A percentile compares a stretch with the other conserved stretches of the same genome.
Evolutionary conservation across 2,797 vertebrate species (phyloP).

Genomic region (Sebastes itinus): DNA sequence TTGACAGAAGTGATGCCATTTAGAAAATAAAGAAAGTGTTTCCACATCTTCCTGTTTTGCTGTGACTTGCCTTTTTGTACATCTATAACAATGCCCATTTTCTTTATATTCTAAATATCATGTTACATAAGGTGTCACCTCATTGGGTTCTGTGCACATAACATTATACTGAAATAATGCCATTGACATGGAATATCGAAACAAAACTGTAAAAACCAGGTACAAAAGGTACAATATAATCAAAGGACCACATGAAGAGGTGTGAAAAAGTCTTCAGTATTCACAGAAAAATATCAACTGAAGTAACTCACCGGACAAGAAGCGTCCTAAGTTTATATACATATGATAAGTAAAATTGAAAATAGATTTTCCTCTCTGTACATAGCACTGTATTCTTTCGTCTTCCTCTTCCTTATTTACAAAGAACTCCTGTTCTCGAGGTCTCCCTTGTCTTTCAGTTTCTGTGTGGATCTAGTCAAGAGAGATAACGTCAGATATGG

Average conservation of each 20-base stretch:
- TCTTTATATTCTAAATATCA: slow-evolving; percentile 71
- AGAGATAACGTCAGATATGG: slow-evolving; percentile 98
- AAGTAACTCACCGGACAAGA: slow-evolving; percentile 92
- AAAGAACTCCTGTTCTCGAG: slow-evolving; percentile 78
- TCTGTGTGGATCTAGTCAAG: slow-evolving; percentile 87
- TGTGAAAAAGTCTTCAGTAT: slow-evolving; percentile 96
- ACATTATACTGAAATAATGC: slow-evolving; percentile 86
- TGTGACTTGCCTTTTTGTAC: slow-evolving; percentile 61
- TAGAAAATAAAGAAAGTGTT: slow-evolving; percentile 66
- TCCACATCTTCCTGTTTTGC: slow-evolving; percentile 54
- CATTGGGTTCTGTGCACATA: slow-evolving; percentile 69
- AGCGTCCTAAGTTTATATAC: slow-evolving; percentile 98
- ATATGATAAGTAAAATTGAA: slow-evolving; percentile 99
- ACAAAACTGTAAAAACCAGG: slow-evolving; percentile 85
- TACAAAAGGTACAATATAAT: slow-evolving; percentile 88
- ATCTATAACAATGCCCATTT: slow-evolving; percentile 73
- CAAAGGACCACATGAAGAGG: slow-evolving; percentile 88
- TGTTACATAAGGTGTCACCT: slow-evolving; percentile 62
- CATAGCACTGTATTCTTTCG: slow-evolving; percentile 90
- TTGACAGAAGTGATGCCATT: slow-evolving; percentile 70
- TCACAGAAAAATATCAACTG: slow-evolving; percentile 93
- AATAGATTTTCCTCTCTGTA: slow-evolving; percentile 99
- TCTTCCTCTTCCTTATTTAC: slow-evolving; percentile 84
- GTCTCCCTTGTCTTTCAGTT: slow-evolving; percentile 65
- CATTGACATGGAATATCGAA: slow-evolving; percentile 85